phyloP scores from a whole-genome alignment of 2,113 vertebrate species.

The Periophthalmodon schlosseri region DNA sequence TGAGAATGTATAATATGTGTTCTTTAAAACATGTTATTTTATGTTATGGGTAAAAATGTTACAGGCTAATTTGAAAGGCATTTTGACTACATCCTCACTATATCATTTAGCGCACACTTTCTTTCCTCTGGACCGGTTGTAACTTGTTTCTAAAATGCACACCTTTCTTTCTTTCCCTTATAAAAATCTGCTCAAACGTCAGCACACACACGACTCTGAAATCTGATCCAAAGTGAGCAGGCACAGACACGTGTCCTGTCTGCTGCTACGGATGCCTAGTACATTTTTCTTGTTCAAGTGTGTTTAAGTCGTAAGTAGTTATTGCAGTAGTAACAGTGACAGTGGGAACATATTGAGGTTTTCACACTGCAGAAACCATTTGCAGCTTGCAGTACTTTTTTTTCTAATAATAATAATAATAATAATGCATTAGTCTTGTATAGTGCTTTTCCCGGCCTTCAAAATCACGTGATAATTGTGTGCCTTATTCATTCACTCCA shows the following conservation, averaged over 20 bases:
- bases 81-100: background rate
- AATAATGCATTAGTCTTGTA: too few relatives aligned
- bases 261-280: too few relatives aligned
- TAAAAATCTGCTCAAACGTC: background rate
- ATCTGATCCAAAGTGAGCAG: background rate
- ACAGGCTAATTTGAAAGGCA: background rate
- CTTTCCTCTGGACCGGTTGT: background rate
- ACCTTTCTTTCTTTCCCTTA: background rate
- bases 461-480: too few relatives aligned
- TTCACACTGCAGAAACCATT: too few relatives aligned
- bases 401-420: too few relatives aligned
- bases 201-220: background rate
- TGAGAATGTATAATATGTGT: background rate
- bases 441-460: too few relatives aligned
- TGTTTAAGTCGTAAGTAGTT: too few relatives aligned
- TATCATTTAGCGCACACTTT: background rate
- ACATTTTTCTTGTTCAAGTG: too few relatives aligned
- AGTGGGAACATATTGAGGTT: too few relatives aligned
- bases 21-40: background rate
- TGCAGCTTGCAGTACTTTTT: too few relatives aligned
- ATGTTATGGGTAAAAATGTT: background rate
- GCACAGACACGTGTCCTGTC: background rate
- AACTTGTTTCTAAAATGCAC: background rate
- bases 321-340: too few relatives aligned
- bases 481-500: too few relatives aligned